Percentiles rank a stretch among this genome's conserved stretches.
phyloP scores from a whole-genome alignment of 2,888 invertebrate species.

The Pseudolycoriella hygida region DNA sequence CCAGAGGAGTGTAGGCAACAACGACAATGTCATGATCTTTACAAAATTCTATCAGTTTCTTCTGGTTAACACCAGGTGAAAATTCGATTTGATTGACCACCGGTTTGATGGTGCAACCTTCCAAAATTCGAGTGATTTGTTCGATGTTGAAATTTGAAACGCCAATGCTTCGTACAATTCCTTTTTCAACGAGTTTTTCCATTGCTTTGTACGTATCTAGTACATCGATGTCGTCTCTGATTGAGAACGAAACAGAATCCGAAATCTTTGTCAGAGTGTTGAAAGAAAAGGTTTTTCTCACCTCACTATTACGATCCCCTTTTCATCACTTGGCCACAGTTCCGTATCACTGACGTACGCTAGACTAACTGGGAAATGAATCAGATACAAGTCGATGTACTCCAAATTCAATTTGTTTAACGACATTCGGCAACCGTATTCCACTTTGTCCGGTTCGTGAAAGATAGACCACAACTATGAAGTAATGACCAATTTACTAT shows the following conservation, averaged over 20 bases:
- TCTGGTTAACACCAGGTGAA: slow-evolving; percentile 39
- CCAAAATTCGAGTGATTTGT: slow-evolving; percentile 53
- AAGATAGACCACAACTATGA: slow-evolving; percentile 71
- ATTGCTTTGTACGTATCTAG: slow-evolving; percentile 64
- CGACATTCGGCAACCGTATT: slow-evolving; percentile 44
- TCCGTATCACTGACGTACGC: neutral
- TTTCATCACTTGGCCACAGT: slow-evolving; percentile 2
- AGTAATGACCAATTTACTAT: too few relatives aligned
- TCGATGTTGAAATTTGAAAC: slow-evolving; percentile 72
- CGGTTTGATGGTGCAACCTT: slow-evolving; percentile 44
- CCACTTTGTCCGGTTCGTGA: slow-evolving; percentile 61
- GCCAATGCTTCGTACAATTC: slow-evolving; percentile 61
- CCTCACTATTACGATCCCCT: slow-evolving; percentile 2
- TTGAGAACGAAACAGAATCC: too few relatives aligned
- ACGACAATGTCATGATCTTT: slow-evolving; percentile 41
- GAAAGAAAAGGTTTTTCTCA: too few relatives aligned
- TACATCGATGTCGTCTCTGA: slow-evolving; percentile 52
- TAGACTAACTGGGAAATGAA: slow-evolving; percentile 61
- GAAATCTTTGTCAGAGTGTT: too few relatives aligned
- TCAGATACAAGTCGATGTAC: slow-evolving; percentile 65
- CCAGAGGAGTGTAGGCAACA: slow-evolving; percentile 56
- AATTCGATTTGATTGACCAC: slow-evolving; percentile 35
- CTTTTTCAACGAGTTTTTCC: slow-evolving; percentile 52
- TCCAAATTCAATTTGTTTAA: slow-evolving; percentile 52
- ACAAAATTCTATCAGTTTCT: slow-evolving; percentile 48